A percentile compares a stretch with the other conserved stretches of the same genome.
These are phyloP conservation scores for Hydrolagus colliei DNA, from an alignment of 2,797 vertebrate species.

Conservation along the genomic window DNA sequence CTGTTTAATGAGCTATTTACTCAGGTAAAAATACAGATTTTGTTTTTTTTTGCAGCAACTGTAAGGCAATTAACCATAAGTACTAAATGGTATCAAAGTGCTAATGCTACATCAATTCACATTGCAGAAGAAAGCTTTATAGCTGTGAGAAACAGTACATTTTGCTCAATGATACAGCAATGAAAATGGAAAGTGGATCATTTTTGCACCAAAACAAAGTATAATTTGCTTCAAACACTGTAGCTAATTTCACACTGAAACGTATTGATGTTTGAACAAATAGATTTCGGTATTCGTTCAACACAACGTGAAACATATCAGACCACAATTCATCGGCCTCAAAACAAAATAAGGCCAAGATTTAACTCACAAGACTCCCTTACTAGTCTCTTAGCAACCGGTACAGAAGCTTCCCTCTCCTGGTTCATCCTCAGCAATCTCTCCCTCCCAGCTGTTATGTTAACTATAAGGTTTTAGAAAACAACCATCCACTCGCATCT, in stretches of 20 bases:
- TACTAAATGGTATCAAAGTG: background rate
- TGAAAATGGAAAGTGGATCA: background rate
- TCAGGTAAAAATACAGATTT: background rate
- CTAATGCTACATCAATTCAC: background rate
- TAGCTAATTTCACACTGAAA: background rate
- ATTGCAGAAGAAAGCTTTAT: background rate
- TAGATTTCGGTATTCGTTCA: too few relatives aligned
- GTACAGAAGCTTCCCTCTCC: background rate
- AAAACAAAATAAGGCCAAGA: background rate
- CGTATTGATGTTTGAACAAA: background rate
- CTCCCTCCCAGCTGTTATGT: background rate
- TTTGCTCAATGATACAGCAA: background rate
- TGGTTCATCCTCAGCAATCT: background rate
- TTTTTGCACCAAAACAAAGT: background rate
- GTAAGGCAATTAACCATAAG: background rate
- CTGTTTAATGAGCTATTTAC: background rate
- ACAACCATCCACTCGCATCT: background rate
- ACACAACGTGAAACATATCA: background rate
- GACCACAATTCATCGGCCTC: background rate
- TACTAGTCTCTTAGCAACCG: background rate
- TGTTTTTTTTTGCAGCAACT: background rate
- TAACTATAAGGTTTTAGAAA: background rate
- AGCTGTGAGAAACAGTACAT: background rate
- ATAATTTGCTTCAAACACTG: background rate
- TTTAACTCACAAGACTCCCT: background rate